Evolutionary conservation across 2,113 vertebrate genomes (phyloP).

Genomic region (Argyrosomus japonicus): DNA sequence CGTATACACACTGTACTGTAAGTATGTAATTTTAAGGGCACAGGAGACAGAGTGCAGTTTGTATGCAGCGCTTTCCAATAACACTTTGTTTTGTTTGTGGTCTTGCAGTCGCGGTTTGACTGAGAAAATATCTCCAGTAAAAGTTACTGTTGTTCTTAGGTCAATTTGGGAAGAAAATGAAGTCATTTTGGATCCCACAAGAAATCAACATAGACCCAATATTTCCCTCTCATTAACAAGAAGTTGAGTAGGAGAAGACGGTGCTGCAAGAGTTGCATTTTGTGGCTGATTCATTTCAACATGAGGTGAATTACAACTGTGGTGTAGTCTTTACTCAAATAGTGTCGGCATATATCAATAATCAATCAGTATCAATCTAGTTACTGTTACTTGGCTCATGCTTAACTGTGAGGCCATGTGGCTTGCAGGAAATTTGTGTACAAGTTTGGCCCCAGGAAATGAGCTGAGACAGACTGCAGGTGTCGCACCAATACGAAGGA

Average conservation of each 20-base stretch:
- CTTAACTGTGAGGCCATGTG: conserved; percentile 47
- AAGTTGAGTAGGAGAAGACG: conserved; percentile 49
- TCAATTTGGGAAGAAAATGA: conserved; percentile 69
- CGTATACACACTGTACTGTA: background rate
- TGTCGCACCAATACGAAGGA: conserved; percentile 32
- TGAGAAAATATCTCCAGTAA: conserved; percentile 64
- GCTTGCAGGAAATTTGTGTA: conserved; percentile 52
- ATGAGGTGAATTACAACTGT: conserved; percentile 61
- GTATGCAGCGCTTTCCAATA: conserved; percentile 56
- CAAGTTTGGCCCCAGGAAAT: conserved; percentile 59
- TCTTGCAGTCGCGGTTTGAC: conserved; percentile 57
- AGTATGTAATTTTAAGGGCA: conserved; percentile 30
- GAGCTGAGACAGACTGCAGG: conserved; percentile 39
- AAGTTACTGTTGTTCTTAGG: conserved; percentile 68
- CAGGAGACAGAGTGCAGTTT: conserved; percentile 48
- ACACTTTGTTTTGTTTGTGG: conserved; percentile 69
- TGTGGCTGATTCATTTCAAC: conserved; percentile 67
- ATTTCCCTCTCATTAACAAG: conserved; percentile 71
- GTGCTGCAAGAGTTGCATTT: conserved; percentile 55
- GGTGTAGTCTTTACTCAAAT: conserved; percentile 44
- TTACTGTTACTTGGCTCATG: conserved; percentile 60
- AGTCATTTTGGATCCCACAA: conserved; percentile 70
- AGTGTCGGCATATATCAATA: conserved; percentile 61
- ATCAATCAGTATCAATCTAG: conserved; percentile 12
- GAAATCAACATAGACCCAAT: conserved; percentile 66